Evolutionary conservation across 2,888 invertebrate genomes (phyloP).

Genomic region (Amiota mariae): DNA sequence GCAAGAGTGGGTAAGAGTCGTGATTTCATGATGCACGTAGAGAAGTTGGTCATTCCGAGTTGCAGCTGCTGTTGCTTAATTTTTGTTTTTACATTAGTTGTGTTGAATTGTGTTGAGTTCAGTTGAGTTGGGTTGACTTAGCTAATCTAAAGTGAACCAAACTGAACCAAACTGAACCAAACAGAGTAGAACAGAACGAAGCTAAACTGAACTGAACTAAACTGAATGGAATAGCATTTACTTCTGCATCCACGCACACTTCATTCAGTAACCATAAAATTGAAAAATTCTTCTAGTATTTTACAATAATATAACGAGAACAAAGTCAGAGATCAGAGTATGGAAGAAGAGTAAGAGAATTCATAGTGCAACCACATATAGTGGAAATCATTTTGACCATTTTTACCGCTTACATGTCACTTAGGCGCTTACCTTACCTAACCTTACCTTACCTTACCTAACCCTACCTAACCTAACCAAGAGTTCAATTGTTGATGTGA

Average conservation of each 20-base stretch:
- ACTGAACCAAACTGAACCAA: too few species aligned
- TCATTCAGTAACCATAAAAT: slow-evolving; percentile 71
- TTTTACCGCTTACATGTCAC: slow-evolving; percentile 62
- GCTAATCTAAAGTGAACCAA: too few species aligned
- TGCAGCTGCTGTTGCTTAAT: too few species aligned
- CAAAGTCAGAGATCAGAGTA: slow-evolving; percentile 5
- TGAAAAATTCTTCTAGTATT: slow-evolving; percentile 58
- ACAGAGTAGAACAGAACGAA: too few species aligned
- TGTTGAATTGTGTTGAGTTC: slow-evolving; percentile 1
- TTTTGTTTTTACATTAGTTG: slow-evolving; percentile 9
- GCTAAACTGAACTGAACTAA: slow-evolving; percentile 16
- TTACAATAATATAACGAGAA: background rate
- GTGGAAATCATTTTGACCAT: slow-evolving; percentile 65
- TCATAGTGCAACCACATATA: too few species aligned
- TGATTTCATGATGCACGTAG: too few species aligned
- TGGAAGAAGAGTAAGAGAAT: background rate
- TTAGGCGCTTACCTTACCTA: background rate
- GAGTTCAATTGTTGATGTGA: too few species aligned
- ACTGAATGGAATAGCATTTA: slow-evolving; percentile 51
- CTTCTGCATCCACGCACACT: slow-evolving; percentile 66
- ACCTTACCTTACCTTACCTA: too few species aligned
- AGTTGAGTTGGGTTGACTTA: too few species aligned
- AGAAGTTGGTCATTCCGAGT: too few species aligned
- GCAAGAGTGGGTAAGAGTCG: background rate
- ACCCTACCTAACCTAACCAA: too few species aligned